Evolutionary conservation across 1,140 invertebrate species (phyloP).

Genomic region (Coboldia fuscipes): DNA sequence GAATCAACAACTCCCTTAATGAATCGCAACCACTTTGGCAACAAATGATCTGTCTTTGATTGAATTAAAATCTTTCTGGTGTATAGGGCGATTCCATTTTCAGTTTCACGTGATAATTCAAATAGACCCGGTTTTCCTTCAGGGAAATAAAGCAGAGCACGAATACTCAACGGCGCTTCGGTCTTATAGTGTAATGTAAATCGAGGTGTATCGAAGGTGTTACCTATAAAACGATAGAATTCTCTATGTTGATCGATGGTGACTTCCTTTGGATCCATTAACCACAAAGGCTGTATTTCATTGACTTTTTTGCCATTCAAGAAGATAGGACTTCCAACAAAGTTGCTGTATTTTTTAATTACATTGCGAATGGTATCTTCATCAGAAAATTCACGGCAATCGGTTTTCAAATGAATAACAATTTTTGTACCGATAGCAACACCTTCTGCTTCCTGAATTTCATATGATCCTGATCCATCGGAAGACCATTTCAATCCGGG

Average conservation of each 20-base stretch:
- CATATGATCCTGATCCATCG: constrained; percentile 78
- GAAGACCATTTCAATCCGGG: constrained; percentile 67
- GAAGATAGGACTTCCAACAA: constrained; percentile 80
- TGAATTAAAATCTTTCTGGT: constrained; percentile 79
- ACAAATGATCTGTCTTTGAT: constrained; percentile 68
- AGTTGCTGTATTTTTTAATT: constrained; percentile 93
- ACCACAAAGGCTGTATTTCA: constrained; percentile 79
- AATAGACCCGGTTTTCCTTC: constrained; percentile 75
- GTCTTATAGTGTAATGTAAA: constrained; percentile 69
- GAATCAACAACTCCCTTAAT: constrained; percentile 92
- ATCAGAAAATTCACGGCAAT: constrained; percentile 73
- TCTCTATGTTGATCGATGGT: constrained; percentile 70
- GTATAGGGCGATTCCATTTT: constrained; percentile 70
- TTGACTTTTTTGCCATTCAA: constrained; percentile 76
- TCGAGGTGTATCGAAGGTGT: constrained; percentile 63
- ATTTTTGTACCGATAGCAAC: constrained; percentile 85
- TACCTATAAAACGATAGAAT: constrained; percentile 75
- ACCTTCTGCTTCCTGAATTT: constrained; percentile 65
- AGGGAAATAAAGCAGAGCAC: constrained; percentile 81
- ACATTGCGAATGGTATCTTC: constrained; percentile 50
- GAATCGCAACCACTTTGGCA: constrained; percentile 89
- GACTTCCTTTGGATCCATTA: constrained; percentile 75
- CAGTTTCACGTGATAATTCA: constrained; percentile 68
- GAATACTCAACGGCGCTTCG: constrained; percentile 79
- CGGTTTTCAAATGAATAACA: constrained; percentile 68